A percentile compares a stretch with the other conserved stretches of the same genome.
Conservation (phyloP, 2,113 vertebrate genomes). For the Climacteris rufus region DNA sequence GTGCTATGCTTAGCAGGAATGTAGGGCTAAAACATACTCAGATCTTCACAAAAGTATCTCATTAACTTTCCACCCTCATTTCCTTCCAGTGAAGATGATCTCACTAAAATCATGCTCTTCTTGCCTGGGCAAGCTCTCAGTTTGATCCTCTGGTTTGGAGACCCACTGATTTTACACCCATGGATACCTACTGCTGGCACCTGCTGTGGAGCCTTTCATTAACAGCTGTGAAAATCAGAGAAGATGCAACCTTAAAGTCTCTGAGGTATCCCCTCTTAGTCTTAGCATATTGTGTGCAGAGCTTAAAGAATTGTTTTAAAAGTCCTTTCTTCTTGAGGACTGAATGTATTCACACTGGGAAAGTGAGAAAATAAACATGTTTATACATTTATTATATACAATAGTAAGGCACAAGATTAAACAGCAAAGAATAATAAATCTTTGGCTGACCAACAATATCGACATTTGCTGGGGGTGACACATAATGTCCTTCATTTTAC, state of each 20-base stretch:
- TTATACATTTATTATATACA: constrained; percentile 81
- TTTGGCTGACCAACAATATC: constrained; percentile 73
- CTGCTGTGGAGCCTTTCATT: neutral
- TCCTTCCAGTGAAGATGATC: neutral
- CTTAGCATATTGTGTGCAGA: neutral
- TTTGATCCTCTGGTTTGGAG: neutral
- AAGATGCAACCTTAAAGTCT: neutral
- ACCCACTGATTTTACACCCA: neutral
- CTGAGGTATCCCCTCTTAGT: neutral
- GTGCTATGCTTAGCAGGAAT: neutral
- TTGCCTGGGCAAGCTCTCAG: neutral
- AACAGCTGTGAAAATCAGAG: neutral
- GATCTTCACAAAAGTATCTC: neutral
- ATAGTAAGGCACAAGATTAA: constrained; percentile 80
- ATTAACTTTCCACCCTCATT: neutral
- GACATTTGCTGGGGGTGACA: constrained; percentile 39
- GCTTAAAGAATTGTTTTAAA: neutral
- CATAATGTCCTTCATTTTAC: neutral
- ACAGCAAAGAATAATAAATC: constrained; percentile 76
- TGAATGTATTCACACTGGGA: constrained; percentile 22
- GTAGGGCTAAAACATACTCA: neutral
- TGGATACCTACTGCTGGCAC: neutral
- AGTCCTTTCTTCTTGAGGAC: neutral
- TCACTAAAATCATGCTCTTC: neutral
- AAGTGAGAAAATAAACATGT: constrained; percentile 35